Percentiles rank a stretch among this genome's conserved stretches.
These are phyloP conservation scores for Rhagonycha lutea DNA, from an alignment of 2,888 invertebrate species.

Conservation along the genomic window DNA sequence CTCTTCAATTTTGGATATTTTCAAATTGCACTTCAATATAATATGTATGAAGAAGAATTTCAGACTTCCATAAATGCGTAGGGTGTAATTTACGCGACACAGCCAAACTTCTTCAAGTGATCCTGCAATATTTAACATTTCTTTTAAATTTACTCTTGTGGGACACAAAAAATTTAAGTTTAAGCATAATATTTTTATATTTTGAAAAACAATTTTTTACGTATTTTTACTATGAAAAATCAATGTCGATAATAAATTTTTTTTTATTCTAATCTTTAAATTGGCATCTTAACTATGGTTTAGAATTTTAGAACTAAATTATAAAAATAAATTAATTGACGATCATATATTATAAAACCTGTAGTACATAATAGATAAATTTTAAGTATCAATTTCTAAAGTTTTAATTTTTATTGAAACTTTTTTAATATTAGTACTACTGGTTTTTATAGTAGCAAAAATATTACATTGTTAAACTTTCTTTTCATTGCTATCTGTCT, in stretches of 20 bases:
- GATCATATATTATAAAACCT: not conserved
- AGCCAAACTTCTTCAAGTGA: not conserved
- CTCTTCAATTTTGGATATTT: not conserved
- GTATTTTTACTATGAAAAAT: too few species aligned
- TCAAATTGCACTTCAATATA: not conserved
- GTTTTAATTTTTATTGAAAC: not conserved
- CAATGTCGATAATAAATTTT: too few species aligned
- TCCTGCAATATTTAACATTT: not conserved
- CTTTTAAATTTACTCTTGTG: not conserved
- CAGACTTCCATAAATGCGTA: too few species aligned
- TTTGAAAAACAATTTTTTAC: too few species aligned
- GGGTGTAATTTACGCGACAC: too few species aligned
- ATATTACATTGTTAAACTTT: slow-evolving; percentile 25
- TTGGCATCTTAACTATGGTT: not conserved
- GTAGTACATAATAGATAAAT: not conserved
- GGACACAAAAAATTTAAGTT: too few species aligned
- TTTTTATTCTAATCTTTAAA: too few species aligned
- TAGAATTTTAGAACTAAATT: not conserved
- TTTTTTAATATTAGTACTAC: not conserved
- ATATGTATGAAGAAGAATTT: too few species aligned
- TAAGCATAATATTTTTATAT: too few species aligned
- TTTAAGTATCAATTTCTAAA: not conserved
- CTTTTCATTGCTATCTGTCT: slow-evolving; percentile 37
- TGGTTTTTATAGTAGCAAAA: not conserved
- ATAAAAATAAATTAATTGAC: not conserved